Evolutionary conservation across 1,140 invertebrate genomes (phyloP).

Genomic region (Drosophila carrolli): DNA sequence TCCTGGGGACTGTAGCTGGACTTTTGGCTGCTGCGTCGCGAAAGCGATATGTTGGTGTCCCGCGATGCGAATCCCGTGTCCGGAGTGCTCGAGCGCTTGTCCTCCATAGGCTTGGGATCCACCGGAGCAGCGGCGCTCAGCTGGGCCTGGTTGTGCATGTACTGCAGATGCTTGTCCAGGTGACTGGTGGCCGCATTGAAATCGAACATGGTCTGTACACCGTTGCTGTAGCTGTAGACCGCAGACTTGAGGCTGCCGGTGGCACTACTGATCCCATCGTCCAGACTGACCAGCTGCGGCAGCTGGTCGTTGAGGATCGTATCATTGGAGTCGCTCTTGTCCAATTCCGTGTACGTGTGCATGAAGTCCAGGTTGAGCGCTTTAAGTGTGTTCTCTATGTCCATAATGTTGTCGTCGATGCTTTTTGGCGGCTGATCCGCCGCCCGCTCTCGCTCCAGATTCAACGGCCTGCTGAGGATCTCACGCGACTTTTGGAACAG

Average conservation of each 20-base stretch:
- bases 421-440: slow-evolving; percentile 44
- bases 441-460: slow-evolving; percentile 47
- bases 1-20: slow-evolving; percentile 84
- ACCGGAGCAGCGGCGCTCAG: slow-evolving; percentile 35
- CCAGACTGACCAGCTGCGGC: slow-evolving; percentile 66
- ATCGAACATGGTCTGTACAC: slow-evolving; percentile 80
- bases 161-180: slow-evolving; percentile 79
- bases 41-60: slow-evolving; percentile 81
- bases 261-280: slow-evolving; percentile 81
- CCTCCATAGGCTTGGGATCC: slow-evolving; percentile 54
- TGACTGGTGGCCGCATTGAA: slow-evolving; percentile 83
- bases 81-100: slow-evolving; percentile 82
- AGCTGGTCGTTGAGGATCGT: slow-evolving; percentile 81
- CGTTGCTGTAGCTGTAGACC: slow-evolving; percentile 81
- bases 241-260: slow-evolving; percentile 78
- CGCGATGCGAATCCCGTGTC: slow-evolving; percentile 83
- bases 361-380: slow-evolving; percentile 84
- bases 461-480: slow-evolving; percentile 87
- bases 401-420: slow-evolving; percentile 81
- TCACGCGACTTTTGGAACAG: slow-evolving; percentile 90
- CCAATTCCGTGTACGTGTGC: slow-evolving; percentile 83
- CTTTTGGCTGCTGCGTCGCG: slow-evolving; percentile 82
- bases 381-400: slow-evolving; percentile 83
- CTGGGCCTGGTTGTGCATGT: slow-evolving; percentile 79
- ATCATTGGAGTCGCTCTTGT: slow-evolving; percentile 84